Evolutionary conservation across 64 coral and sea anemone genomes (phyloP), one percentile per base, ranked within the genome.

Genomic region (Actinia equina): DNA sequence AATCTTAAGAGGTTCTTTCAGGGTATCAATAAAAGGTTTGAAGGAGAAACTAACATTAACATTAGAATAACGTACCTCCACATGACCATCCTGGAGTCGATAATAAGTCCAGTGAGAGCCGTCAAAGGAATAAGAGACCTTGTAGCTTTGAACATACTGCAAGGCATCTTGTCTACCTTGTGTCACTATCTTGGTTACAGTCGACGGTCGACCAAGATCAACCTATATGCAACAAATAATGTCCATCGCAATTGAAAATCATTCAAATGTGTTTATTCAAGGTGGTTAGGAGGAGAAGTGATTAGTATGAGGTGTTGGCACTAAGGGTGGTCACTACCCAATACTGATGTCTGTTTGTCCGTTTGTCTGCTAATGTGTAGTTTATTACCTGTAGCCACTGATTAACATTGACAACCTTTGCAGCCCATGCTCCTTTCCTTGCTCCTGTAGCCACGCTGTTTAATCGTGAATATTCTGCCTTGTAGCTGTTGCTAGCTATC

Each of bases 341-440:
- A n/a, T n/a, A n/a, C n/a, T n/a, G n/a, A n/a, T n/a, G n/a, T n/a
- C n/a, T n/a, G n/a, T n/a, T n/a, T n/a, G n/a, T n/a, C n/a, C n/a
- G n/a, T n/a, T n/a, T n/a, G n/a, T n/a, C n/a, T 74, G 12, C 7
- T 65, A 1, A 6, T 19, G 15, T 74, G 11, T 74, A 14, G 25
- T 74, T 74, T 10, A 30, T 74, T 74, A 30, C 78, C 78, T 81
- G 44, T 52, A 89, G 26, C 59, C 62, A 89, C 53, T 89, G 88
- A 2, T 83, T 4, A 27, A 25, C 19, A 82, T 89, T 84, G 18
- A 30, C 52, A 71, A 60, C 12, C 10, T 2, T 8, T 0, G 88
- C 44, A 18, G 82, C 3, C 88, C 88, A 89, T 5, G 56, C 61
- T 49, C 88, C 88, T 42, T 49, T 83, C 13, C 77, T 82, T 10